phyloP scores from a whole-genome alignment of 2,888 invertebrate species.

The Parnassius smintheus region DNA sequence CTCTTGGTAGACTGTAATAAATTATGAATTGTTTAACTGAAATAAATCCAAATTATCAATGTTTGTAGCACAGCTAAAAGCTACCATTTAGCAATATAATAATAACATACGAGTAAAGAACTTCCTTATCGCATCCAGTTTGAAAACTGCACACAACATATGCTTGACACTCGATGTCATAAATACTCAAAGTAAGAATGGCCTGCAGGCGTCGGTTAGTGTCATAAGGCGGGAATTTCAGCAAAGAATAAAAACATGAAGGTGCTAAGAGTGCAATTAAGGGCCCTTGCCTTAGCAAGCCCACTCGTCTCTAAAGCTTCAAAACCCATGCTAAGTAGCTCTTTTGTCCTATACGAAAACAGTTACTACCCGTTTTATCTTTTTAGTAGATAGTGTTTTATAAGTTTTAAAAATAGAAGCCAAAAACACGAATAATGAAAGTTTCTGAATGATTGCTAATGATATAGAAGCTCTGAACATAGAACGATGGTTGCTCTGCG shows the following conservation, averaged over 20 bases:
- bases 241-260: slow-evolving; percentile 32
- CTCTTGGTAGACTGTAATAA: too few relatives aligned
- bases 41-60: too few relatives aligned
- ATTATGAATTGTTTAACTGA: too few relatives aligned
- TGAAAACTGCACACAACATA: slow-evolving; percentile 7
- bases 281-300: slow-evolving; percentile 47
- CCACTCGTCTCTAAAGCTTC: slow-evolving; percentile 31
- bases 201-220: slow-evolving; percentile 24
- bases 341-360: slow-evolving; percentile 24
- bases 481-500: too few relatives aligned
- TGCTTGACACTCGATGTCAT: slow-evolving; percentile 6
- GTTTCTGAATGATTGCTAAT: too few relatives aligned
- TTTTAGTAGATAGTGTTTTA: slow-evolving; percentile 4
- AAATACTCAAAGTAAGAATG: slow-evolving; percentile 11
- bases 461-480: too few relatives aligned
- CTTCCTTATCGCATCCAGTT: too few relatives aligned
- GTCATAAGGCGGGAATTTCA: slow-evolving; percentile 17
- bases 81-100: too few relatives aligned
- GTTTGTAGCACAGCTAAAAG: too few relatives aligned
- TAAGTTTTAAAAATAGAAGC: too few relatives aligned
- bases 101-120: too few relatives aligned
- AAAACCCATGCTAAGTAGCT: slow-evolving; percentile 21
- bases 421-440: too few relatives aligned
- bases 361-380: slow-evolving; percentile 17
- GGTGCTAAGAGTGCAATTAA: slow-evolving; percentile 43